Conservation (phyloP, 1,140 invertebrate species). For the Ladona fulva region DNA sequence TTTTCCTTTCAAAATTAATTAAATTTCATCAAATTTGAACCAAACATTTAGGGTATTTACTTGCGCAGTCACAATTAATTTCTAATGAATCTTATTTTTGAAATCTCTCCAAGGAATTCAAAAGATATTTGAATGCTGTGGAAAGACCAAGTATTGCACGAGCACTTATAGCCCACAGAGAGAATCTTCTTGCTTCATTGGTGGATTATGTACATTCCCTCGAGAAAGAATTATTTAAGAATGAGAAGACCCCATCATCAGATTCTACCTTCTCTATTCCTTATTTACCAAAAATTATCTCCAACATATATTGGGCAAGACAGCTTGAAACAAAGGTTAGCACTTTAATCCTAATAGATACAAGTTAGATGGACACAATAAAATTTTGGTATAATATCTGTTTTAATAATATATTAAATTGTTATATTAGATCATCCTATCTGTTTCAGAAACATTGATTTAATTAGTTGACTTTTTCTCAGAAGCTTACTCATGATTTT, state of each 20-base stretch:
- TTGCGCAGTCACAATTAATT: too few species aligned
- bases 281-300: constrained; percentile 50
- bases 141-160: constrained; percentile 53
- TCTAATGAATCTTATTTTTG: constrained; percentile 2
- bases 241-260: constrained; percentile 28
- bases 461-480: too few species aligned
- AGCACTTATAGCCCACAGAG: constrained; percentile 66
- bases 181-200: constrained; percentile 74
- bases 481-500: too few species aligned
- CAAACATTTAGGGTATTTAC: too few species aligned
- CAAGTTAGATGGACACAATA: background rate
- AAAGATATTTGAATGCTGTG: constrained; percentile 61
- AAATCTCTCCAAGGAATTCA: constrained; percentile 60
- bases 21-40: too few species aligned
- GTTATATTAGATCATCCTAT: too few species aligned
- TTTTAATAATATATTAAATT: constrained; percentile 6
- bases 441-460: too few species aligned
- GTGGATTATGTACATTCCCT: constrained; percentile 47
- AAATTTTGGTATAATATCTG: background rate
- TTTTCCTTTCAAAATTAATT: too few species aligned
- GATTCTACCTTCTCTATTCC: constrained; percentile 28
- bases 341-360: background rate
- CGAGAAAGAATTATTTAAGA: constrained; percentile 36
- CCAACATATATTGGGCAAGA: constrained; percentile 48
- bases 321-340: constrained; percentile 50